phyloP scores from a whole-genome alignment of 1,140 invertebrate genomes.

The Condylostylus longicornis region DNA sequence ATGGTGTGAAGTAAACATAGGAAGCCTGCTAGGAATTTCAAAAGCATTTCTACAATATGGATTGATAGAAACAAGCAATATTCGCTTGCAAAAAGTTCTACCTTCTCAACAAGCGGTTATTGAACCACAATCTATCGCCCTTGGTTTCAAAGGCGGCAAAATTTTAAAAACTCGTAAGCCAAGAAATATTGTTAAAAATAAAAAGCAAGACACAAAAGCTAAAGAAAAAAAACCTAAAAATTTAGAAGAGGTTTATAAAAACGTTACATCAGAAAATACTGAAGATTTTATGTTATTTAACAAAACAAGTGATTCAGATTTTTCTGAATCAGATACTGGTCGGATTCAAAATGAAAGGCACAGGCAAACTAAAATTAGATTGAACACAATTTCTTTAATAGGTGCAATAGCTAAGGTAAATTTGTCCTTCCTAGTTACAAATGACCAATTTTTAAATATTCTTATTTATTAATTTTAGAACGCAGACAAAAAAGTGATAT shows the following conservation, averaged over 20 bases:
- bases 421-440: not conserved
- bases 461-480: no score
- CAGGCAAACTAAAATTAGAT: conserved; percentile 33
- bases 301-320: conserved; percentile 39
- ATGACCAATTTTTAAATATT: no score
- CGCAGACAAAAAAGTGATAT: conserved; percentile 41
- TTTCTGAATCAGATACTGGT: conserved; percentile 33
- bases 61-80: conserved; percentile 23
- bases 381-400: conserved; percentile 36
- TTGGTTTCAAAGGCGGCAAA: conserved; percentile 32
- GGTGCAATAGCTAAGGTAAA: conserved; percentile 29
- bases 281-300: conserved; percentile 11
- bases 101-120: conserved; percentile 39
- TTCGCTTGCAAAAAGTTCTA: conserved; percentile 31
- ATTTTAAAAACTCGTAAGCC: conserved; percentile 24
- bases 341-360: conserved; percentile 18
- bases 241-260: conserved; percentile 8
- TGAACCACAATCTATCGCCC: conserved; percentile 26
- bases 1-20: no score
- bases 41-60: conserved; percentile 37
- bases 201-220: conserved; percentile 11
- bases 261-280: conserved; percentile 6
- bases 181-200: conserved; percentile 28
- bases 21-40: conserved; percentile 38
- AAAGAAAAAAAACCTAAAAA: conserved; percentile 21